Base-by-base conservation (phyloP, 2,797 vertebrate species). In the Leptodactylus fallax region DNA sequence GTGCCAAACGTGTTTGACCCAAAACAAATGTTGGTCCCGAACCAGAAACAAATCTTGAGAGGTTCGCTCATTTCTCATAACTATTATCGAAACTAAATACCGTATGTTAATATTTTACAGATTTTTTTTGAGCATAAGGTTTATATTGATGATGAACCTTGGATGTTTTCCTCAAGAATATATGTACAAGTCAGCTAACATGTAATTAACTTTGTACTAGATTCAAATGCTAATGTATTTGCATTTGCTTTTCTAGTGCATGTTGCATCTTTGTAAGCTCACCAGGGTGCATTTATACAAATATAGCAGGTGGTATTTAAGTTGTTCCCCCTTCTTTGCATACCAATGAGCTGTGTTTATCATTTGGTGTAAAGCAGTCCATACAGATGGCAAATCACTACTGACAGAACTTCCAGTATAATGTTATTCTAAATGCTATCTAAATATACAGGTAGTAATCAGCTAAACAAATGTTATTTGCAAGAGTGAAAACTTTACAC, bases 231-330 rank as follows among this genome's bases (percentile, higher is more conserved):
- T 55, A 77, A 77, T 23, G 13, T 55, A 55, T 78, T 55, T 78
- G 10, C 21, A 6, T 76, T 76, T 76, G 8, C 19, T 53, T 53
- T n/a, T 79, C 3, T 17, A 79, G 51, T 27, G 23, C 13, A 79
- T 55, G 3, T 78, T 14, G 12, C 21, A 55, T 55, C 6, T 27
- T 56, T 45, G 6, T 61, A 60, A 27, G 45, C 25, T 36, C 25
- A 79, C 53, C 36, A 45, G 78, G 53, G 25, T 79, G 25, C 8
- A 27, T 79, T 79, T 79, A 25, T 79, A 79, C 9, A 61, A 80
- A 80, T 47, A 80, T 80, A 61, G 27, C 13, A 61, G 79, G 79
- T 80, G 16, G 45, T 58, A 60, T 47, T 61, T 80, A 13, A 47
- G 56, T 80, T 79, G 53, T 36, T 10, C 51, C 23, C 5, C 45